Base-by-base conservation (phyloP, 2,797 vertebrate genomes). In the Lutjanus argentimaculatus region DNA sequence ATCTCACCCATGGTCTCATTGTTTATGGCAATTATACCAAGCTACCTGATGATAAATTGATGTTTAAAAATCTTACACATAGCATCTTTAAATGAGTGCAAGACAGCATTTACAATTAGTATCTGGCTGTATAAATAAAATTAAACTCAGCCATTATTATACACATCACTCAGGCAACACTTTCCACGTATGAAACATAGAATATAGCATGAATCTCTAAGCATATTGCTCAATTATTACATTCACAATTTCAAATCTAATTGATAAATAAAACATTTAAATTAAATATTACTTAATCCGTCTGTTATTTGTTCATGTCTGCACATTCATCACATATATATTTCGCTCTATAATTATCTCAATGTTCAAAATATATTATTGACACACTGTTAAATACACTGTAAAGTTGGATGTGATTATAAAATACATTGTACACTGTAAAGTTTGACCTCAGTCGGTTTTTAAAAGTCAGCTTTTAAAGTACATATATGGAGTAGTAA, bases 161-260 rank as follows among this genome's bases (percentile, higher is more conserved):
- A 78, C 67, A 89, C 69, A 84, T 68, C 80, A 84, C 61, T 80
- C 71, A 85, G 67, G 77, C 67, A 89, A 86, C 72, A 85, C 42
- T 75, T 71, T 73, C 59, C 80, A 88, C 81, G 64, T 79, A 80
- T 77, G 73, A 84, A 89, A 88, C 79, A 89, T 63, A 91, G 66
- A 85, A 83, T 89, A 90, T 91, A 91, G 73, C 71, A 74, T 85
- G 65, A 84, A 83, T 86, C 65, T 89, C 55, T 88, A 89, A 86
- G 90, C 91, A 89, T 93, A 90, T 94, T 90, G 92, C 91, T 93
- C 70, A 57, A 85, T 80, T 80, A 84, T 84, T 84, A 94, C 88
- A 92, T 92, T 93, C 87, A 93, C 89, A 88, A 92, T 80, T 88
- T 84, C 43, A 88, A 84, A 76, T 90, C 68, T 84, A 85, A 82